phyloP scores from a whole-genome alignment of 2,113 vertebrate genomes.

The Gopherus evgoodei region DNA sequence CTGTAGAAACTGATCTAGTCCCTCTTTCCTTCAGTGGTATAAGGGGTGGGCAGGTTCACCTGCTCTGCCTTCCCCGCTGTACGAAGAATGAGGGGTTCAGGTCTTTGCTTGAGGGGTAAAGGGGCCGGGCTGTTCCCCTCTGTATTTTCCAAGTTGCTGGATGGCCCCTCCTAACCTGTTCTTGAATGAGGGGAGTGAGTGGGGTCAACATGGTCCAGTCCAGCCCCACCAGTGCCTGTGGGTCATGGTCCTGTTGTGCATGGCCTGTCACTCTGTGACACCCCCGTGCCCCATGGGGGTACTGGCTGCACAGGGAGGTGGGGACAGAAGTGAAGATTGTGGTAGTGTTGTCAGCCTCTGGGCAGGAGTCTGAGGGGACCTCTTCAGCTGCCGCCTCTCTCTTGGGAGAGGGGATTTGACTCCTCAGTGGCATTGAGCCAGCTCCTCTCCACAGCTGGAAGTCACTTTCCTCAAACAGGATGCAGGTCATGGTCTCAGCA shows the following conservation, averaged over 20 bases:
- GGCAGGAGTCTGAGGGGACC: background rate
- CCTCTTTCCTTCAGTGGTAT: background rate
- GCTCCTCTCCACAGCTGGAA: background rate
- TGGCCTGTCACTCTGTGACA: background rate
- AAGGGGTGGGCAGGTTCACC: no score
- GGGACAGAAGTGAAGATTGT: accelerated
- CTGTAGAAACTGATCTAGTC: background rate
- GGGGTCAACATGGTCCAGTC: background rate
- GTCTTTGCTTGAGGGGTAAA: no score
- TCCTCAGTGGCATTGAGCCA: background rate
- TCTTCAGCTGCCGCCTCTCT: accelerated
- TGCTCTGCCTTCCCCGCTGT: background rate
- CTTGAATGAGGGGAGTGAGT: no score
- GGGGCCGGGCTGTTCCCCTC: background rate
- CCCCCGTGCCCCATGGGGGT: background rate
- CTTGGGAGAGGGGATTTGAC: background rate
- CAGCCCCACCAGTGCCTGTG: background rate
- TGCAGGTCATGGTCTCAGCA: background rate
- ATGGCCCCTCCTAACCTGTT: background rate
- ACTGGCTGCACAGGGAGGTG: background rate
- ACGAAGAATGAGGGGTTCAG: no score
- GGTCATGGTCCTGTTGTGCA: background rate
- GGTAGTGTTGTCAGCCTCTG: background rate
- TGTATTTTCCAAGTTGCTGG: background rate
- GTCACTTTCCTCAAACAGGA: background rate